Percentiles rank a stretch among this genome's conserved stretches.
Evolutionary conservation across 1,140 invertebrate genomes (phyloP).

Genomic region (Diabrotica virgifera): DNA sequence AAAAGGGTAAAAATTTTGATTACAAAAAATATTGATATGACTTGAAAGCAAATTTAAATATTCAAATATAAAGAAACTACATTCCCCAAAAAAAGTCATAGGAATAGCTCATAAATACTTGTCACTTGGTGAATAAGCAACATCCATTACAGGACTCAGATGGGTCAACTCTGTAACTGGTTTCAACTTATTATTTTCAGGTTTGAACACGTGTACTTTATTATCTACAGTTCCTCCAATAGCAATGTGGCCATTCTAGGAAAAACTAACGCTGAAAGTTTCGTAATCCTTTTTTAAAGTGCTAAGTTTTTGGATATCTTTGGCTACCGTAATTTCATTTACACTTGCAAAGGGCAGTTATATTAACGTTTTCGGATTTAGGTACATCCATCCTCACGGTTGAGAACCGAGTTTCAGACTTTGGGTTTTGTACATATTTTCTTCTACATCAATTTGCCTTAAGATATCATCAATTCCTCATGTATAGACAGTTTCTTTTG

Average conservation of each 20-base stretch:
- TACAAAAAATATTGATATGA: too few relatives aligned
- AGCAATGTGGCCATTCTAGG: conserved; percentile 53
- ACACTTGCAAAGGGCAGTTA: conserved; percentile 82
- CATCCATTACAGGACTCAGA: conserved; percentile 81
- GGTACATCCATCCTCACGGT: conserved; percentile 80
- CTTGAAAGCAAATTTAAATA: too few relatives aligned
- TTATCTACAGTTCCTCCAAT: conserved; percentile 60
- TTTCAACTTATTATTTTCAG: conserved; percentile 65
- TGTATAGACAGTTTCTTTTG: conserved; percentile 72
- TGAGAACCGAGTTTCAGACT: conserved; percentile 83
- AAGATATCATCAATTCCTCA: conserved; percentile 90
- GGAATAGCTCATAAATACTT: too few relatives aligned
- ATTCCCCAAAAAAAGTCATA: too few relatives aligned
- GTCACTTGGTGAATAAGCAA: conserved; percentile 87
- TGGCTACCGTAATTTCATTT: conserved; percentile 76
- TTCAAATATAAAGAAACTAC: too few relatives aligned
- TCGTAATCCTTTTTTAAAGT: conserved; percentile 78
- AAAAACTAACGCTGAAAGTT: conserved; percentile 77
- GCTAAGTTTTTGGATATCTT: conserved; percentile 70
- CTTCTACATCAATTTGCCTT: conserved; percentile 64
- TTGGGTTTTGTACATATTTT: conserved; percentile 62
- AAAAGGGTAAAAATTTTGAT: too few relatives aligned
- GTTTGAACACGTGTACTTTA: conserved; percentile 77
- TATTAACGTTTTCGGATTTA: conserved; percentile 65
- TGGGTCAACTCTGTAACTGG: conserved; percentile 72